Evolutionary conservation across 2,888 invertebrate genomes (phyloP).

Genomic region (Danaus chrysippus): DNA sequence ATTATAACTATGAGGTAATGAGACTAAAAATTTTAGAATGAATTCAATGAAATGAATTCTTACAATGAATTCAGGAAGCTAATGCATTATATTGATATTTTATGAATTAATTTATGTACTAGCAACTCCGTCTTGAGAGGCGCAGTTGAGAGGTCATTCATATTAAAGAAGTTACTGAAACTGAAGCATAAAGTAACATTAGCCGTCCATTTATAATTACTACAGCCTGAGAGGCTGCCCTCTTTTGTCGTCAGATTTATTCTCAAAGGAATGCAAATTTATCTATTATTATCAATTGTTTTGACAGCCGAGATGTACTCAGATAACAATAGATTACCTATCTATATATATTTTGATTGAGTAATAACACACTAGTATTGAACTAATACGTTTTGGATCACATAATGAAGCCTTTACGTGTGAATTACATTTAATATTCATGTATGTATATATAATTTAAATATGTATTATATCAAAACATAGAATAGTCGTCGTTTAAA

Average conservation of each 20-base stretch:
- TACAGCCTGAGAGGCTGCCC: slow-evolving; percentile 6
- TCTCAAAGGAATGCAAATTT: slow-evolving; percentile 3
- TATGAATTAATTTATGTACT: not conserved
- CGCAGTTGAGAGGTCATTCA: slow-evolving; percentile 6
- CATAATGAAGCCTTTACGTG: too few species aligned
- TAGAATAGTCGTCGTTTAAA: too few species aligned
- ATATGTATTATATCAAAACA: too few species aligned
- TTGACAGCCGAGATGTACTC: not conserved
- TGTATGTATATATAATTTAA: too few species aligned
- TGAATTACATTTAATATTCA: too few species aligned
- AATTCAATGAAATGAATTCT: too few species aligned
- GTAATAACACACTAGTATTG: too few species aligned
- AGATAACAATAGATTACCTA: too few species aligned
- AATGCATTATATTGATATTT: not conserved
- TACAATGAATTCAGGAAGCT: not conserved
- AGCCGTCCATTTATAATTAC: slow-evolving; percentile 17
- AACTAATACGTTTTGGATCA: too few species aligned
- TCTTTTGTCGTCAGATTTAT: not conserved
- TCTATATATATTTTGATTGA: too few species aligned
- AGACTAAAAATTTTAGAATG: too few species aligned
- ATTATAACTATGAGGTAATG: too few species aligned
- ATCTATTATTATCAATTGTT: not conserved
- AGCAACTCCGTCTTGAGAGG: not conserved
- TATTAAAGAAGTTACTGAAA: slow-evolving; percentile 11
- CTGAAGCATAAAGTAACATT: slow-evolving; percentile 11